Evolutionary conservation across 2,888 invertebrate species (phyloP), one percentile per base, ranked within the genome.

Genomic region (Drosophila kokeensis): DNA sequence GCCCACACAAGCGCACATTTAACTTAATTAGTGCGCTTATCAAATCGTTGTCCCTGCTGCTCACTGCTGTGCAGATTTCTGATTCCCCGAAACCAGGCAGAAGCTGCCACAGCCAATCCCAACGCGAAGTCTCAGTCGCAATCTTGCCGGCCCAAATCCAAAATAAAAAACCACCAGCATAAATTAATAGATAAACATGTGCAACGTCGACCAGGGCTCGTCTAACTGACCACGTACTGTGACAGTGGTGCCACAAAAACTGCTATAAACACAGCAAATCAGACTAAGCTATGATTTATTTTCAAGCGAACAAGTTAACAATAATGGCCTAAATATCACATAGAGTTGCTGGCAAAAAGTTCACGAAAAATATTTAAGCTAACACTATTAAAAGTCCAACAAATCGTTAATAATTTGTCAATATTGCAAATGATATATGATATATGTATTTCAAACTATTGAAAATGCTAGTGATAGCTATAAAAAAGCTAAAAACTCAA

Each of bases 161-260:
- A 45, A 45, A 45, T 24, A 58, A 49, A 81, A 81, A 83, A 74
- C 78, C 82, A 81, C 91, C 90, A 80, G 90, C 88, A 91, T 91
- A 91, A 91, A 91, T 91, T 91, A 91, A 90, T 83, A 90, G 91
- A 91, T 91, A 90, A 90, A 89, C 80, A 74, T 76, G 73, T 74
- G 73, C 78, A 81, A 63, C 70, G 36, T 61, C 59, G 58, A 55
- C 53, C 27, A 10, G 48, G n/a, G 49, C 38, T 54, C 58, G n/a
- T 45, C 55, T 15, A 30, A 59, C 64, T 53, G 70, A 70, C 81
- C 81, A 85, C 76, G 65, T 86, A 75, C 81, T 74, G 69, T 65
- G 63, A 2, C 30, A 57, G 57, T 42, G 57, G 10, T 57, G 57
- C 21, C 21, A 40, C n/a, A 30, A 27, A 49, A 18, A 8, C 8